Evolutionary conservation across 2,797 vertebrate species (phyloP), one percentile per base, ranked within the genome.

Genomic region (Pseudocheirus occidentalis): DNA sequence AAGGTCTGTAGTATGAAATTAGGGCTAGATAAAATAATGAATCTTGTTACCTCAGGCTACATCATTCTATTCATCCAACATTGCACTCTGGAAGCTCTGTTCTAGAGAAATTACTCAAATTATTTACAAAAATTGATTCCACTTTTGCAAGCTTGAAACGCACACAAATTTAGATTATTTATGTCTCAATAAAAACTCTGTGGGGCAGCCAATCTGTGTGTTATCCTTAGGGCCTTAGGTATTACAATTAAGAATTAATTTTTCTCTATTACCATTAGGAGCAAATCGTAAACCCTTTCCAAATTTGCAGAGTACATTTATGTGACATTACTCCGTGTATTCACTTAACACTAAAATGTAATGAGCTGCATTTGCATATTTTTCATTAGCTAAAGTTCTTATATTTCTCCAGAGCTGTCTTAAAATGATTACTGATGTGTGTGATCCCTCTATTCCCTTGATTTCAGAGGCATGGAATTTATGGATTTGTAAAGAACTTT

Each of bases 351-450:
- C 90, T 97, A 97, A 97, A 97, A 96, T 91, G 66, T 95, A 98
- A 98, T 95, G 94, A 95, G 94, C 46, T 21, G 0, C 92, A 98
- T 98, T 98, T 98, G 93, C 97, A 98, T 98, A 98, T 98, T 98
- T 98, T 98, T 98, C 97, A 98, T 98, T 98, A 98, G 95, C 93
- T 97, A 95, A 96, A 96, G 87, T 97, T 98, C 73, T 95, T 12
- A 0, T 95, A 96, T 98, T 98, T 98, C 93, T 98, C 97, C 0
- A 5, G 96, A 0, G 0, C 96, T 97, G 95, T 97, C 92, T 98
- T 97, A 95, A 94, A 91, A 97, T 96, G 97, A 87, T 93, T 98
- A 92, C 94, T 97, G 81, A 93, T 97, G 90, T 89, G 54, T 97
- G 96, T 94, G 56, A 55, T 94, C n/a, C 81, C 59, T 57, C 53